Evolutionary conservation across 2,888 invertebrate species (phyloP), one percentile per base, ranked within the genome.

Genomic region (Rhyacophila evoluta): DNA sequence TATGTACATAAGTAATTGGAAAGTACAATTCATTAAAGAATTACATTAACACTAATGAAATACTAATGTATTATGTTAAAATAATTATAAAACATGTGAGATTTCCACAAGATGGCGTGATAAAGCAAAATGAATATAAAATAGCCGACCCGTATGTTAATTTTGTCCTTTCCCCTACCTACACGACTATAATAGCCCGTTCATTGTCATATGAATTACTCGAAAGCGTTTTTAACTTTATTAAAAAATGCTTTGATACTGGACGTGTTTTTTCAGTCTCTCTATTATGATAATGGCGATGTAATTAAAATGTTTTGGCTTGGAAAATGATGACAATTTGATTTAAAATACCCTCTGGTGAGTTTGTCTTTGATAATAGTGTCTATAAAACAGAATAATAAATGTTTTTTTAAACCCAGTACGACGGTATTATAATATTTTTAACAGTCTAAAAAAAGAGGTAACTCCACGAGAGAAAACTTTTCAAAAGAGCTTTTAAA

Each of bases 61-160:
- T 11, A 19, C 12, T 19, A 8, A 2, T 19, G 12, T 15, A 41
- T 41, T 19, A 1, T 2, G 29, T 33, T 33, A 1, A 55, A 25
- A 1, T 19, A 25, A 19, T 15, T 55, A 2, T 8, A 12, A 10
- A n/a, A 55, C 25, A 55, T 25, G 55, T 19, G 55, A 55, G 55
- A 25, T 55, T 55, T 25, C 55, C 55, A 12, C 55, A 55, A 55
- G 55, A 55, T 55, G 55, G 25, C 55, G 55, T 55, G 55, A 55
- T 25, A 25, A 55, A 15, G 41, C n/a, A 6, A 15, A 41, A 41
- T 41, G 39, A 41, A 15, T 15, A 41, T 41, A 15, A 25, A 55
- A 55, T 19, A 19, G 19, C 55, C 55, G 19, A 55, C 55, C 55
- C 55, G 55, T 55, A 55, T 55, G 55, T 12, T 55, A 19, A 19